A percentile compares a stretch with the other conserved stretches of the same genome.
Conservation (phyloP, 1,140 invertebrate genomes). For the Metaphire vulgaris region DNA sequence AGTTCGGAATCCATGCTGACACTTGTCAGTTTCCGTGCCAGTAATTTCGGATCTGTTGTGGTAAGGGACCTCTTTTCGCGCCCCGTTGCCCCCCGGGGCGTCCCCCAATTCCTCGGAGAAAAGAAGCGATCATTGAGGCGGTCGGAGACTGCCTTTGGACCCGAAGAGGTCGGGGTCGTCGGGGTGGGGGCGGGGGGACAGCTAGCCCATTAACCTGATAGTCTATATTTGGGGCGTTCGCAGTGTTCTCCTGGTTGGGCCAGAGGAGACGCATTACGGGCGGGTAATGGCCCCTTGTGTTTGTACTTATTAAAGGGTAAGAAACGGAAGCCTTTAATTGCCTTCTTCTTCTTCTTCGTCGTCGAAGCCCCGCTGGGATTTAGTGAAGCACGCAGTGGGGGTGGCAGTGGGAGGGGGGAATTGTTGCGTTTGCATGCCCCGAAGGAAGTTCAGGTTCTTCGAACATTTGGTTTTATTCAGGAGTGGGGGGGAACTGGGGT, state of each 20-base stretch:
- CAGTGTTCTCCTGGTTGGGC: neutral
- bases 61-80: neutral
- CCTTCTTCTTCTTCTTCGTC: too few species aligned
- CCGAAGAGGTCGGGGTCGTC: too few species aligned
- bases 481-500: too few species aligned
- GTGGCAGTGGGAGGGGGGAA: neutral
- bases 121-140: neutral
- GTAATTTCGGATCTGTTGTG: neutral
- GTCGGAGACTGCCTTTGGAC: too few species aligned
- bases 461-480: too few species aligned
- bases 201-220: neutral
- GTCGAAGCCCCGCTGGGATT: neutral
- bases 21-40: neutral
- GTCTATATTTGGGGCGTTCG: neutral
- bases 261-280: neutral
- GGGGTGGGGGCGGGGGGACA: too few species aligned
- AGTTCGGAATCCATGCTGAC: neutral
- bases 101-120: neutral
- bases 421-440: neutral
- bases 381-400: too few species aligned
- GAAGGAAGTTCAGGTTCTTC: slow-evolving; percentile 64
- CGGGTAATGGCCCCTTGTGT: neutral
- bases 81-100: neutral
- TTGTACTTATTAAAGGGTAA: neutral
- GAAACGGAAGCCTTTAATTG: neutral